Base-by-base conservation (phyloP, 2,797 vertebrate species). In the Diceros bicornis region DNA sequence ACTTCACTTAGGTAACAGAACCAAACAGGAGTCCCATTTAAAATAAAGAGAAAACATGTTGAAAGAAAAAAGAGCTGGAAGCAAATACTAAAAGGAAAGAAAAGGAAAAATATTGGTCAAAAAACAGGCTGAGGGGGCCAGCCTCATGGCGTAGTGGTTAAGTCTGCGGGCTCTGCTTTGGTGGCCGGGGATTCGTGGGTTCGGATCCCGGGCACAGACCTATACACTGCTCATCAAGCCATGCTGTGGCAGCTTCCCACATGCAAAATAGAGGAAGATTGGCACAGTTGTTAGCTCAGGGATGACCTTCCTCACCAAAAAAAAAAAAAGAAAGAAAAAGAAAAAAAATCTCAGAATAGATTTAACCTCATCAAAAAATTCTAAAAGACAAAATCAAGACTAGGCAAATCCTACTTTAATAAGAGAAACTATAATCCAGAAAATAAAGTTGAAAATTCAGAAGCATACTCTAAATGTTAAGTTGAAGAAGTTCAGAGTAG, bases 361-460 rank as follows among this genome's bases (percentile, higher is more conserved):
- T 11, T 69, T 29, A 59, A 79, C 0, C 7, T 25, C 18, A 78
- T 77, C 50, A 34, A 74, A 92, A 83, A 78, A 52, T 29, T 59
- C 23, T 82, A 69, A 59, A 75, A 52, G 14, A 57, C 94, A 64
- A 86, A 82, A 86, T 50, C 37, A 96, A 69, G 20, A 85, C 69
- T 64, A 69, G 2, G 32, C 13, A 82, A 92, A 82, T 75, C 16
- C 0, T 75, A 52, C 21, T 57, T 93, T 82, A 82, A 71, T 52
- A 74, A 34, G 27, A 66, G 23, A 88, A 81, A 7, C 17, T 69
- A 41, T 21, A 85, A 72, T 37, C 44, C 64, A 79, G 29, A 79
- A 84, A 94, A 89, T 64, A 81, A 69, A 81, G 16, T 25, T 66
- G 69, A 78, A 89, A 90, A 82, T 68, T 61, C 29, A 87, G n/a